Evolutionary conservation across 2,888 invertebrate species (phyloP).

Genomic region (Syrista parreyssii): DNA sequence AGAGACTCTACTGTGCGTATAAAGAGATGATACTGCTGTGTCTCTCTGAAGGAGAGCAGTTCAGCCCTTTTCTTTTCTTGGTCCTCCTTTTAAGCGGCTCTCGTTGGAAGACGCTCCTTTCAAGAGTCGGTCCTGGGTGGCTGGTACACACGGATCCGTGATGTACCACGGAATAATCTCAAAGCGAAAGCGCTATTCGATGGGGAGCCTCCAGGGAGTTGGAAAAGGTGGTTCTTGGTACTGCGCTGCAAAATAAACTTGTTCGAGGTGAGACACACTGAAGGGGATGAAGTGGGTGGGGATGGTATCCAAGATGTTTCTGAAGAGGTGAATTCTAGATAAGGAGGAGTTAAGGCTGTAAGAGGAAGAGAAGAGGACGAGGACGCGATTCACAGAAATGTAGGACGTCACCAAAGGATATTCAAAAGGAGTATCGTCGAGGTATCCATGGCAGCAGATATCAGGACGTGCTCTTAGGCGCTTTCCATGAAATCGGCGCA

Average conservation of each 20-base stretch:
- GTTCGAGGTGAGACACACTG: not conserved
- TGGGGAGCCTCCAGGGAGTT: slow-evolving; percentile 10
- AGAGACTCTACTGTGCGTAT: no score
- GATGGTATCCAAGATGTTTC: no score
- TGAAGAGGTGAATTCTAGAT: no score
- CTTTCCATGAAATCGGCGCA: slow-evolving; percentile 4
- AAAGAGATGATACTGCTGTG: not conserved
- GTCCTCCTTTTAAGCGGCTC: no score
- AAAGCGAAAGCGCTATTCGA: slow-evolving; percentile 24
- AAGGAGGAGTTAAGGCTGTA: no score
- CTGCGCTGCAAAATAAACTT: slow-evolving; percentile 24
- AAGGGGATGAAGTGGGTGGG: no score
- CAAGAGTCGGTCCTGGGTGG: not conserved
- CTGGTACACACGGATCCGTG: slow-evolving; percentile 5
- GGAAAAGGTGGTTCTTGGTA: not conserved
- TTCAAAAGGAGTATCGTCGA: not conserved
- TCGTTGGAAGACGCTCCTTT: not conserved
- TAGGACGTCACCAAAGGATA: slow-evolving; percentile 27
- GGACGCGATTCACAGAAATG: slow-evolving; percentile 8
- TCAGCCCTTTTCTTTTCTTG: no score
- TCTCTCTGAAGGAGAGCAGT: not conserved
- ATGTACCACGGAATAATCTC: slow-evolving; percentile 20
- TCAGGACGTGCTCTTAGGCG: slow-evolving; percentile 6
- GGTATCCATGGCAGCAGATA: no score
- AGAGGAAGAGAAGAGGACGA: no score